A percentile compares a stretch with the other conserved stretches of the same genome.
Evolutionary conservation across 2,797 vertebrate species (phyloP).

Genomic region (Oreonectes daqikongensis): DNA sequence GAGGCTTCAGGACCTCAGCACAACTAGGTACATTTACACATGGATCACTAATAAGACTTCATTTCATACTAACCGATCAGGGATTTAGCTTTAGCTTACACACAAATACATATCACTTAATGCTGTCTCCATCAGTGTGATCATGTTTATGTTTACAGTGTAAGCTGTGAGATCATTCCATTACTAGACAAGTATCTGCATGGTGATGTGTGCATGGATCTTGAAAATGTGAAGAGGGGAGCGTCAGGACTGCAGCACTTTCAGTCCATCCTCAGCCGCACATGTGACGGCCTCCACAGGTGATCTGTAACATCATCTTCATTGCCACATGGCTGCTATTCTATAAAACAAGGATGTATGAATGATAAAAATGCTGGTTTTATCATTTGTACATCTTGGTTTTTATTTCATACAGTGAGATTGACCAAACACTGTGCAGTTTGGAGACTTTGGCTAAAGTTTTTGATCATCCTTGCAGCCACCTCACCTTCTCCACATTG

Average conservation of each 20-base stretch:
- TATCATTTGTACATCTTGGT: no score
- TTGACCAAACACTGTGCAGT: slow-evolving; percentile 80
- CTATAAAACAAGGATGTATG: background rate
- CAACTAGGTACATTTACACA: slow-evolving; percentile 66
- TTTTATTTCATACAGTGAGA: slow-evolving; percentile 75
- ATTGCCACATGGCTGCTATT: background rate
- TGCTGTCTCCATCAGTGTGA: background rate
- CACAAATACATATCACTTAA: background rate
- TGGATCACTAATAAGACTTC: background rate
- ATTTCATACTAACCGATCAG: background rate
- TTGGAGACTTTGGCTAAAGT: slow-evolving; percentile 83
- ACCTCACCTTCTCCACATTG: slow-evolving; percentile 65
- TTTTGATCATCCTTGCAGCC: slow-evolving; percentile 77
- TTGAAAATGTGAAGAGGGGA: slow-evolving; percentile 78
- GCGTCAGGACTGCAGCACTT: slow-evolving; percentile 74
- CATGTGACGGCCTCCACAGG: slow-evolving; percentile 79
- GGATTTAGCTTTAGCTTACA: background rate
- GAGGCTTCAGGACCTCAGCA: slow-evolving; percentile 74
- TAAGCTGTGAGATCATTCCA: slow-evolving; percentile 70
- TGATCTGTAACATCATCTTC: slow-evolving; percentile 42
- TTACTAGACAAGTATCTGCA: slow-evolving; percentile 79
- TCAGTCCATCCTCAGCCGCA: slow-evolving; percentile 70
- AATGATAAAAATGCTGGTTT: slow-evolving; percentile 8
- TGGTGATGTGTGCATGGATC: slow-evolving; percentile 76
- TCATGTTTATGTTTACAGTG: slow-evolving; percentile 58